Percentiles rank a stretch among this genome's conserved stretches.
phyloP scores from a whole-genome alignment of 2,888 invertebrate genomes.

The Tuberolachnus salignus region DNA sequence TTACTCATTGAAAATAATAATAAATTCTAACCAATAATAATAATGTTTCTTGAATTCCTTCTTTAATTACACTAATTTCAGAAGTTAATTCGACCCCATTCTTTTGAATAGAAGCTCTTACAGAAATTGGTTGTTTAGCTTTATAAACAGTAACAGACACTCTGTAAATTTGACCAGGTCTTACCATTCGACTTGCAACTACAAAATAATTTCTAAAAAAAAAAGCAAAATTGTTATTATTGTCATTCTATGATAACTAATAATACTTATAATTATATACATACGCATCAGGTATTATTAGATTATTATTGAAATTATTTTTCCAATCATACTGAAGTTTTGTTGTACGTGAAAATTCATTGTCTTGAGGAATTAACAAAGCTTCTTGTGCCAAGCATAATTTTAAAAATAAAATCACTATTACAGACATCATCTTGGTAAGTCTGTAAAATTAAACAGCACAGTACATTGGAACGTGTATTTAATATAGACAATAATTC shows the following conservation, averaged over 20 bases:
- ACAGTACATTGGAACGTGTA: neutral
- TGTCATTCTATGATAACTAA: neutral
- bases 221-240: neutral
- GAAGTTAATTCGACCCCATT: slow-evolving; percentile 89
- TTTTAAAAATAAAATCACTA: slow-evolving; percentile 40
- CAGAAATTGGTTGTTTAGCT: slow-evolving; percentile 79
- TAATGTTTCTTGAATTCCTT: slow-evolving; percentile 86
- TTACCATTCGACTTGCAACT: slow-evolving; percentile 86
- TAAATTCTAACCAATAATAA: slow-evolving; percentile 77
- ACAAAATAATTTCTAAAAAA: slow-evolving; percentile 84
- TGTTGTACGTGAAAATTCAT: slow-evolving; percentile 28
- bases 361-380: slow-evolving; percentile 35
- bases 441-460: slow-evolving; percentile 13
- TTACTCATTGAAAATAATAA: neutral
- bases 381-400: slow-evolving; percentile 45
- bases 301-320: slow-evolving; percentile 62
- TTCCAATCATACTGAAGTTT: slow-evolving; percentile 47
- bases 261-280: slow-evolving; percentile 60
- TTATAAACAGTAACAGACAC: slow-evolving; percentile 84
- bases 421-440: slow-evolving; percentile 25
- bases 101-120: slow-evolving; percentile 85
- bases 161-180: slow-evolving; percentile 89
- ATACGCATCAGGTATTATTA: slow-evolving; percentile 68
- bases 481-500: neutral
- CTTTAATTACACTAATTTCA: slow-evolving; percentile 79